A percentile compares a stretch with the other conserved stretches of the same genome.
phyloP scores from a whole-genome alignment of 2,888 invertebrate genomes.

The Creontiades dilutus region DNA sequence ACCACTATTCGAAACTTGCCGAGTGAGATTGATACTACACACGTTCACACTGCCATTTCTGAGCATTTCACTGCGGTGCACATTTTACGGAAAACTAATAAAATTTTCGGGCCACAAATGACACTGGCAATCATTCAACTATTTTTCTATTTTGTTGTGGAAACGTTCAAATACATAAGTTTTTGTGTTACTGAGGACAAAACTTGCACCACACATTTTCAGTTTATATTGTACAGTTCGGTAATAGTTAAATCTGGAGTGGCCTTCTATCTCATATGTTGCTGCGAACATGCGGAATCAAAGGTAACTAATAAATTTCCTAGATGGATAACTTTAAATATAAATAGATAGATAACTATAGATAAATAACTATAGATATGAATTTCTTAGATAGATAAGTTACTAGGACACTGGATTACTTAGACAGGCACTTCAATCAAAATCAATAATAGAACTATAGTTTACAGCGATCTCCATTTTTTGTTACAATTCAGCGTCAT shows the following conservation, averaged over 20 bases:
- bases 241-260: background rate
- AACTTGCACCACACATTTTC: background rate
- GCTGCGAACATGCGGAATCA: background rate
- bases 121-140: background rate
- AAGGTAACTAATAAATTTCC: background rate
- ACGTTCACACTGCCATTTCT: background rate
- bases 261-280: background rate
- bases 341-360: too few species aligned
- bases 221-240: background rate
- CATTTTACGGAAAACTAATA: conserved; percentile 7
- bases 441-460: too few species aligned
- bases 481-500: too few species aligned
- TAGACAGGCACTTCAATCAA: too few species aligned
- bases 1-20: background rate
- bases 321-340: too few species aligned
- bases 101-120: conserved; percentile 4
- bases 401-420: too few species aligned
- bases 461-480: too few species aligned
- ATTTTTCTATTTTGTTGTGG: conserved; percentile 5
- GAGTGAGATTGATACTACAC: background rate
- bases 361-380: too few species aligned
- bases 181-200: background rate
- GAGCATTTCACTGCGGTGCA: background rate
- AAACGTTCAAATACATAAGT: background rate
- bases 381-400: too few species aligned